phyloP scores from a whole-genome alignment of 2,797 vertebrate genomes.

The Syngnathus rostellatus region DNA sequence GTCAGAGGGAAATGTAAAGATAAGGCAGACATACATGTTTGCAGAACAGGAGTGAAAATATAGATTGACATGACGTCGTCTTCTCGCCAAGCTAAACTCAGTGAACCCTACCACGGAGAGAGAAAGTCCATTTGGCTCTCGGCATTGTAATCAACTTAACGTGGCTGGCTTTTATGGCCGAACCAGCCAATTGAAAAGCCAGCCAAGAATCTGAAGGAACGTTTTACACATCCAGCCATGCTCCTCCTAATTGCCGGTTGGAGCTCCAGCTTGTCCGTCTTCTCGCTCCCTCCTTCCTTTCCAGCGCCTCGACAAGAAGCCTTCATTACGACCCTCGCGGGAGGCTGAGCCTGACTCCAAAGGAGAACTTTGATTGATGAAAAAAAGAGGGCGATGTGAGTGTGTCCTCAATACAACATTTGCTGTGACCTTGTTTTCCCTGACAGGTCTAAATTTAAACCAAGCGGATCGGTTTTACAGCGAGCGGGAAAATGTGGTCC shows the following conservation, averaged over 20 bases:
- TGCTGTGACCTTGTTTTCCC: slow-evolving; percentile 69
- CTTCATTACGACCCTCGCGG: slow-evolving; percentile 57
- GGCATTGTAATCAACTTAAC: slow-evolving; percentile 55
- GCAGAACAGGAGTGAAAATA: slow-evolving; percentile 13
- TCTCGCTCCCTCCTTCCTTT: background rate
- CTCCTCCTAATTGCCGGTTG: slow-evolving; percentile 69
- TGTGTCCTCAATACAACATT: slow-evolving; percentile 68
- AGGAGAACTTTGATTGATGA: slow-evolving; percentile 69
- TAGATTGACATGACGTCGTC: slow-evolving; percentile 12
- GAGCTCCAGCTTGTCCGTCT: slow-evolving; percentile 49
- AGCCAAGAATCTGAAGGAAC: slow-evolving; percentile 59
- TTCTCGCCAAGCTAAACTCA: slow-evolving; percentile 29
- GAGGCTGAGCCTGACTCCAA: slow-evolving; percentile 54
- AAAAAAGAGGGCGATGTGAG: slow-evolving; percentile 55
- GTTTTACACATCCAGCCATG: slow-evolving; percentile 59
- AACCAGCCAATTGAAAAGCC: slow-evolving; percentile 36
- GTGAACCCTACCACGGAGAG: slow-evolving; percentile 23
- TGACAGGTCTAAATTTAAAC: slow-evolving; percentile 68
- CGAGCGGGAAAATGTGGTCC: slow-evolving; percentile 64
- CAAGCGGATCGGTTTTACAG: slow-evolving; percentile 57
- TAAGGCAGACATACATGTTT: slow-evolving; percentile 11
- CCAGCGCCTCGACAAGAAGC: slow-evolving; percentile 50
- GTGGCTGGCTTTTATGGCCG: slow-evolving; percentile 41
- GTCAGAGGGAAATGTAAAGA: slow-evolving; percentile 27
- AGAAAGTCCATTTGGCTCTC: slow-evolving; percentile 45